Conservation (phyloP, 2,888 invertebrate species). For the Napeogenes inachia region DNA sequence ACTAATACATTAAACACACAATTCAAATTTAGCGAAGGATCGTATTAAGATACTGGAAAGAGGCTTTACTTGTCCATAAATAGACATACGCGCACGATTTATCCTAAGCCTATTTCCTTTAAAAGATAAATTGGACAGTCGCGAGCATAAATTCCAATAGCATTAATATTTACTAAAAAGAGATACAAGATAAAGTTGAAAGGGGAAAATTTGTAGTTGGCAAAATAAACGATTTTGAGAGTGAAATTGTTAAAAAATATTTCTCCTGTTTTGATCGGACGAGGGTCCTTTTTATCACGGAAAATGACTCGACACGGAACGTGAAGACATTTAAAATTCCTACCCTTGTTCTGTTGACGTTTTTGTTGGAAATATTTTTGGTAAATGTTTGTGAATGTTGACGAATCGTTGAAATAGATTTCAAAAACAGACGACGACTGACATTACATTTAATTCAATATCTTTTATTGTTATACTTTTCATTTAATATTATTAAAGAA, state of each 20-base stretch:
- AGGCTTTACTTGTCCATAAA: too few species aligned
- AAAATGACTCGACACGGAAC: slow-evolving; percentile 42
- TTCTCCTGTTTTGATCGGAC: slow-evolving; percentile 30
- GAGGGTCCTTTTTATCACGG: slow-evolving; percentile 49
- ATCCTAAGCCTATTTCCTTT: too few species aligned
- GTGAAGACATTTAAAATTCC: slow-evolving; percentile 47
- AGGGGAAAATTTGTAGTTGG: not conserved
- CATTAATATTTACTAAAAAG: not conserved
- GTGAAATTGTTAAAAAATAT: slow-evolving; percentile 16
- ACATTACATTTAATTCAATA: not conserved
- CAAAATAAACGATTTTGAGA: slow-evolving; percentile 10
- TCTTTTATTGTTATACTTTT: not conserved
- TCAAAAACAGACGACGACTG: slow-evolving; percentile 7
- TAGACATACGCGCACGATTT: too few species aligned
- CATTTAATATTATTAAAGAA: too few species aligned
- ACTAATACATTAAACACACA: too few species aligned
- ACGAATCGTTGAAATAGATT: slow-evolving; percentile 10
- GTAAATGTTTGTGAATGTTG: slow-evolving; percentile 11
- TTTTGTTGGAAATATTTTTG: slow-evolving; percentile 23
- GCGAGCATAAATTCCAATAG: not conserved
- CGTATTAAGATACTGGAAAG: too few species aligned
- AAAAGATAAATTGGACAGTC: too few species aligned
- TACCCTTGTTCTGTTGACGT: slow-evolving; percentile 40
- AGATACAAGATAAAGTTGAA: not conserved
- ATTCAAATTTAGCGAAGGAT: too few species aligned